Percentiles rank a stretch among this genome's conserved stretches.
Conservation (phyloP, 2,797 vertebrate genomes). For the Hydrophis major region DNA sequence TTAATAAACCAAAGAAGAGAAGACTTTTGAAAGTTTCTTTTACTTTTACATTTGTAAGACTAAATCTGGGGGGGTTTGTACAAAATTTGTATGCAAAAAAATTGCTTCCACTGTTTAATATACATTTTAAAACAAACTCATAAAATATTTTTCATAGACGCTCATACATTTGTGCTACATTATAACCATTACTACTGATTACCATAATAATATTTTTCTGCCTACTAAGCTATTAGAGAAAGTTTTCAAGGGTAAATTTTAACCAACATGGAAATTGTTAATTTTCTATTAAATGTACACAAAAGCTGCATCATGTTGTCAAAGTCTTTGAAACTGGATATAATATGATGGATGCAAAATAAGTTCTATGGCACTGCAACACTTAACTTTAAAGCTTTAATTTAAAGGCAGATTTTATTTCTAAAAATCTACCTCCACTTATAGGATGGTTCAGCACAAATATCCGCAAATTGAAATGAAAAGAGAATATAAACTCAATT, state of each 20-base stretch:
- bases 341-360: slow-evolving; percentile 50
- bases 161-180: slow-evolving; percentile 53
- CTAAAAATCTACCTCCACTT: slow-evolving; percentile 52
- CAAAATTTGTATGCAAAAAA: slow-evolving; percentile 9
- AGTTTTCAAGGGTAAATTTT: slow-evolving; percentile 45
- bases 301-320: slow-evolving; percentile 64
- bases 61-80: not conserved
- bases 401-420: slow-evolving; percentile 69
- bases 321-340: slow-evolving; percentile 74
- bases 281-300: slow-evolving; percentile 56
- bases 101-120: slow-evolving; percentile 36
- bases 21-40: not conserved
- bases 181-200: slow-evolving; percentile 46
- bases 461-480: slow-evolving; percentile 52
- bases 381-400: slow-evolving; percentile 70
- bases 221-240: slow-evolving; percentile 49
- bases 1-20: not conserved
- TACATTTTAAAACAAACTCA: slow-evolving; percentile 55
- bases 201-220: slow-evolving; percentile 53
- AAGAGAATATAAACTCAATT: slow-evolving; percentile 29
- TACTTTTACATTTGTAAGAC: not conserved
- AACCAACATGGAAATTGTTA: slow-evolving; percentile 63
- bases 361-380: slow-evolving; percentile 74
- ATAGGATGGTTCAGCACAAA: slow-evolving; percentile 59
- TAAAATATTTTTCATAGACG: slow-evolving; percentile 66